Percentiles rank a stretch among this genome's conserved stretches.
Evolutionary conservation across 2,888 invertebrate genomes (phyloP).

Genomic region (Acanthosepion lycidas): DNA sequence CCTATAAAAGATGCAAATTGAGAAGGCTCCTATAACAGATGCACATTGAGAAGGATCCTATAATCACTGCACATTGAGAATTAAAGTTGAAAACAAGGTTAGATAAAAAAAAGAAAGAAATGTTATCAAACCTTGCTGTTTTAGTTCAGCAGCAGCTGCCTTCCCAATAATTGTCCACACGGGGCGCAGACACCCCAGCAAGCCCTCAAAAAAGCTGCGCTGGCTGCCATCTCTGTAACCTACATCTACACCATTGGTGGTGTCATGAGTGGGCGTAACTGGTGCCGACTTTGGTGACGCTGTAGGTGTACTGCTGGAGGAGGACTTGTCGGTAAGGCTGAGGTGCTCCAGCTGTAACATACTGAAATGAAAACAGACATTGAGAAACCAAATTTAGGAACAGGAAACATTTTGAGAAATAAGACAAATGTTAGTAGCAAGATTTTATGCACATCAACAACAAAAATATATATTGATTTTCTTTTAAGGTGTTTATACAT

Average conservation of each 20-base stretch:
- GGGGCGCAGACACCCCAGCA: constrained; percentile 90
- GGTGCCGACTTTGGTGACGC: constrained; percentile 70
- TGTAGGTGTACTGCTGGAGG: constrained; percentile 60
- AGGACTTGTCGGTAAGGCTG: constrained; percentile 65
- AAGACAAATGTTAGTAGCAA: too few species aligned
- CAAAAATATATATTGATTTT: too few species aligned
- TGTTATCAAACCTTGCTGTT: constrained; percentile 66
- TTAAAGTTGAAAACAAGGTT: too few species aligned
- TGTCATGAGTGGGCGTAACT: constrained; percentile 65
- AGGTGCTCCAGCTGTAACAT: constrained; percentile 72
- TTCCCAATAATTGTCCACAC: constrained; percentile 90
- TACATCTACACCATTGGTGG: constrained; percentile 65
- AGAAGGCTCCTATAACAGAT: too few species aligned
- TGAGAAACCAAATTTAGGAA: not conserved
- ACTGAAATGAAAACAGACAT: constrained; percentile 61
- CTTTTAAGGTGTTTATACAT: too few species aligned
- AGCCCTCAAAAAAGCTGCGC: constrained; percentile 78
- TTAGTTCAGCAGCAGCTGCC: constrained; percentile 76
- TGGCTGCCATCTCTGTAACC: constrained; percentile 64
- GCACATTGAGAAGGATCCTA: not conserved
- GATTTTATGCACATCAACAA: too few species aligned
- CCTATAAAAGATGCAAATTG: too few species aligned
- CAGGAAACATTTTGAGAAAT: not conserved
- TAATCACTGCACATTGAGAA: not conserved
- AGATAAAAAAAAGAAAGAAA: not conserved